These are phyloP conservation scores for Sorex maritimensis DNA, from an alignment of 2,797 vertebrate genomes.

Conservation along the genomic window DNA sequence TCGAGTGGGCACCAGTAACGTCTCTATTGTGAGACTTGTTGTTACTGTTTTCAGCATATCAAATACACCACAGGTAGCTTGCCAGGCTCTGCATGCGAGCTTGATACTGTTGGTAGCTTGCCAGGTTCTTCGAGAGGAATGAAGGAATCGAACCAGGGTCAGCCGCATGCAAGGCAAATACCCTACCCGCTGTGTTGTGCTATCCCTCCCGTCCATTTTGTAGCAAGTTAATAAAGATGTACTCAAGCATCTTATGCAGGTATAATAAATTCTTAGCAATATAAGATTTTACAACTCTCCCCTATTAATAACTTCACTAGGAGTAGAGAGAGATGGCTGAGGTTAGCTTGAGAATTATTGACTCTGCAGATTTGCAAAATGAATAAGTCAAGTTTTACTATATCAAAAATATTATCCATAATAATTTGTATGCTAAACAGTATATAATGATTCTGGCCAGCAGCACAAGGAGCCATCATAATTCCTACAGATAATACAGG, in stretches of 20 bases:
- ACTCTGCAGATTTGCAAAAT: slow-evolving; percentile 85
- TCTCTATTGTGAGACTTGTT: too few species aligned
- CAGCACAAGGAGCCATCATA: slow-evolving; percentile 69
- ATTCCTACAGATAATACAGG: slow-evolving; percentile 77
- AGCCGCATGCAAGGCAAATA: too few species aligned
- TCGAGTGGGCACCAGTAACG: too few species aligned
- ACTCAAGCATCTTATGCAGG: slow-evolving; percentile 83
- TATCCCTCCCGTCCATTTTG: slow-evolving; percentile 53
- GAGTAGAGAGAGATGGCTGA: slow-evolving; percentile 74
- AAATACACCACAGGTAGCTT: too few species aligned
- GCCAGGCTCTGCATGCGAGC: too few species aligned
- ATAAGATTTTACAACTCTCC: slow-evolving; percentile 82
- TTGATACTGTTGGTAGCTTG: too few species aligned
- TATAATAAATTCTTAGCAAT: slow-evolving; percentile 86
- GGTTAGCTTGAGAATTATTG: slow-evolving; percentile 86
- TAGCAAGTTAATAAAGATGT: slow-evolving; percentile 81
- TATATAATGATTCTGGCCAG: slow-evolving; percentile 73
- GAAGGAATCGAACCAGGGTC: too few species aligned
- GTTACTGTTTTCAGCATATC: too few species aligned
- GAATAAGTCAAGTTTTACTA: slow-evolving; percentile 79
- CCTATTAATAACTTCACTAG: slow-evolving; percentile 85
- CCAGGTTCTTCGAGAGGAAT: too few species aligned
- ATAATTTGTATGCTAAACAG: slow-evolving; percentile 78
- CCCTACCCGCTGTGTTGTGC: too few species aligned
- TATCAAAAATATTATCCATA: slow-evolving; percentile 80